Evolutionary conservation across 1,140 invertebrate species (phyloP).

Genomic region (Caenorhabditis brenneri): DNA sequence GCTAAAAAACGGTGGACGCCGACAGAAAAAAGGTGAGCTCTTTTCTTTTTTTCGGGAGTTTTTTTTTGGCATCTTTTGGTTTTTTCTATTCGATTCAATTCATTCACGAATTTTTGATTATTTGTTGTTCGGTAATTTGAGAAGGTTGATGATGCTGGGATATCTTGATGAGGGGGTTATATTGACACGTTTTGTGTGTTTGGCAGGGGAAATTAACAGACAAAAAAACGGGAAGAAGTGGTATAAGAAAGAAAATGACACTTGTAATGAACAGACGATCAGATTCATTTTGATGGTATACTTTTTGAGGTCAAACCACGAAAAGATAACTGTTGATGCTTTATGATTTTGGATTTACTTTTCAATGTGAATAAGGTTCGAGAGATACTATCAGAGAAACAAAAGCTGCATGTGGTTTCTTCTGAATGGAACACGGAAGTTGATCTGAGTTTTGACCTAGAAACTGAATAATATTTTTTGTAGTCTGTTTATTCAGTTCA

Average conservation of each 20-base stretch:
- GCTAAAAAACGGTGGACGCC: constrained; percentile 33
- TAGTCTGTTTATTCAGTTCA: no score
- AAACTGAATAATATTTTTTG: no score
- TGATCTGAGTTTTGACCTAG: no score
- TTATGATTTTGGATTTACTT: not conserved
- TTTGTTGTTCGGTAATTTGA: constrained; percentile 39
- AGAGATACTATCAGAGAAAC: no score
- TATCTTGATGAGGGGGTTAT: not conserved
- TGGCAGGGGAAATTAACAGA: not conserved
- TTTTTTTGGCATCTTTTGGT: no score
- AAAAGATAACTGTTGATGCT: not conserved
- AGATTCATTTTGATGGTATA: not conserved
- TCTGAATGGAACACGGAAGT: no score
- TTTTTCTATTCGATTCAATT: not conserved
- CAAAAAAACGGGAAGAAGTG: not conserved
- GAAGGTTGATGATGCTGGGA: not conserved
- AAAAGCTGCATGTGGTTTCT: no score
- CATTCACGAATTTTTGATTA: constrained; percentile 20
- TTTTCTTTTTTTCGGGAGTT: not conserved
- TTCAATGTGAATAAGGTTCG: no score
- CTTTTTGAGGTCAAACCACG: not conserved
- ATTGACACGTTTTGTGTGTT: constrained; percentile 31
- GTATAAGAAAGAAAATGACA: not conserved
- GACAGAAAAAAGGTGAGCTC: constrained; percentile 35
- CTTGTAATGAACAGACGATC: not conserved